phyloP scores from a whole-genome alignment of 1,140 invertebrate species.

The Hycleus cichorii region DNA sequence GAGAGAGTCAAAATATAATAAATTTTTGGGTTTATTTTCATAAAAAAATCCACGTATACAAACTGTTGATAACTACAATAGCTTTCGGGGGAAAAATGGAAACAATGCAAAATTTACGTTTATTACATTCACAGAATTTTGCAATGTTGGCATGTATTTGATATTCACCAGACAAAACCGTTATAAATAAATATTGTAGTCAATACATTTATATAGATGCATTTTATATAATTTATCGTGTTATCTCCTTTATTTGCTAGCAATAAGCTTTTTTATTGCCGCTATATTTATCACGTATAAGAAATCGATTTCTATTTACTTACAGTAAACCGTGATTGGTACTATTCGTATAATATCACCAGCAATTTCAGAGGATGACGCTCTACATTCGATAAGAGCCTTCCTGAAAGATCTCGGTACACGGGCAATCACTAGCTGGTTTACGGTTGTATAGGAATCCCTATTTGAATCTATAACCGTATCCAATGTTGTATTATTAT shows the following conservation, averaged over 20 bases:
- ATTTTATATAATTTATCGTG: no score
- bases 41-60: no score
- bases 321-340: slow-evolving; percentile 58
- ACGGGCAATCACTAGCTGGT: slow-evolving; percentile 56
- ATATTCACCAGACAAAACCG: no score
- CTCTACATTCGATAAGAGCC: slow-evolving; percentile 58
- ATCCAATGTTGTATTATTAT: slow-evolving; percentile 60
- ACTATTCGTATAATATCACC: slow-evolving; percentile 50
- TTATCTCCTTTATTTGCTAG: no score
- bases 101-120: slow-evolving; percentile 27
- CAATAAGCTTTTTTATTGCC: no score
- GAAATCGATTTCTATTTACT: slow-evolving; percentile 38
- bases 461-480: slow-evolving; percentile 53
- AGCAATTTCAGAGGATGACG: slow-evolving; percentile 56
- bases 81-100: slow-evolving; percentile 13
- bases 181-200: no score
- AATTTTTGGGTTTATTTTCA: no score
- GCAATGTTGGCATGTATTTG: no score
- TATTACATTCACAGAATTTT: slow-evolving; percentile 18
- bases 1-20: no score
- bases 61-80: neutral
- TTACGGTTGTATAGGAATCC: slow-evolving; percentile 52
- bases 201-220: no score
- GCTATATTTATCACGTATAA: no score
- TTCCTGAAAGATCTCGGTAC: slow-evolving; percentile 55